Evolutionary conservation across 2,797 vertebrate species (phyloP).

Genomic region (Diceros bicornis): DNA sequence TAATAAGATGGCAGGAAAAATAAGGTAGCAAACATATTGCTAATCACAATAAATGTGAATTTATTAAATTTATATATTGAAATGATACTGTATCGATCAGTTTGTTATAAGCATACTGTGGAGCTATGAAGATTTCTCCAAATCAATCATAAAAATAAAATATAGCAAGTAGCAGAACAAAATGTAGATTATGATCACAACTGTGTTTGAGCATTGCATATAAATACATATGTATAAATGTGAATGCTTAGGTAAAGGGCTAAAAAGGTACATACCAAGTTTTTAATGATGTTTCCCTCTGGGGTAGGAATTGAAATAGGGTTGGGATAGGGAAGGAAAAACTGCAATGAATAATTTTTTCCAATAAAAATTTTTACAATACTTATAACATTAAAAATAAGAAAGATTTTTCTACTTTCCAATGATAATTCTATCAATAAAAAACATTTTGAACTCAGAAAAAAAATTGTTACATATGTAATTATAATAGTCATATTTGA

Average conservation of each 20-base stretch:
- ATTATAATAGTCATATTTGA: background rate
- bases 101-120: background rate
- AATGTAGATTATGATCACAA: background rate
- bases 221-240: background rate
- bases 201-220: background rate
- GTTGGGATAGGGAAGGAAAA: background rate
- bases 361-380: background rate
- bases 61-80: background rate
- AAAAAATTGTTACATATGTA: background rate
- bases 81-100: background rate
- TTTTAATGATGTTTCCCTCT: constrained; percentile 1
- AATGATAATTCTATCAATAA: background rate
- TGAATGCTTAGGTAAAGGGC: background rate
- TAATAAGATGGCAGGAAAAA: constrained; percentile 9
- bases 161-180: background rate
- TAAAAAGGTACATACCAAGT: background rate
- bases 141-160: background rate
- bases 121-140: background rate
- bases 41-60: background rate
- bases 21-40: background rate
- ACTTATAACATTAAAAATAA: background rate
- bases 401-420: background rate
- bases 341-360: background rate
- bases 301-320: background rate
- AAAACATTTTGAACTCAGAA: background rate